Conservation (phyloP, 2,888 invertebrate species). For the Trachelus tabidus region DNA sequence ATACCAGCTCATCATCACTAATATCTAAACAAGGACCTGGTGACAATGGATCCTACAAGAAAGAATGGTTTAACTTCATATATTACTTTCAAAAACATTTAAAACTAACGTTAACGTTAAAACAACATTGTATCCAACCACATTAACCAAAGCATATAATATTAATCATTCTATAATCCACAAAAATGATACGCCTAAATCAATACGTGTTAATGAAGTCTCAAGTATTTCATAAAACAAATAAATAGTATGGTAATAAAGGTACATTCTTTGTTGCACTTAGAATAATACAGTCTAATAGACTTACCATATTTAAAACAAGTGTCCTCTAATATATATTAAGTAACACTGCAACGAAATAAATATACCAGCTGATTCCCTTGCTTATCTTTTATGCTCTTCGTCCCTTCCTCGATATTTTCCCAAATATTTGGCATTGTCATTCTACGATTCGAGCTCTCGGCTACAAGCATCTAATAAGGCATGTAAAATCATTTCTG, state of each 20-base stretch:
- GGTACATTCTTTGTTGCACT: not conserved
- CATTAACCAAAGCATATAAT: not conserved
- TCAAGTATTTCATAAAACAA: not conserved
- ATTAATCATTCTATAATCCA: not conserved
- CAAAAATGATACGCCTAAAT: not conserved
- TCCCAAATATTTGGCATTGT: not conserved
- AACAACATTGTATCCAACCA: not conserved
- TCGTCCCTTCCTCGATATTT: not conserved
- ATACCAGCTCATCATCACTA: constrained; percentile 88
- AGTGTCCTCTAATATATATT: not conserved
- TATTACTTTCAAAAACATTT: not conserved
- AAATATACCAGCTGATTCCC: not conserved
- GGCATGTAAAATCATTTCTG: not conserved
- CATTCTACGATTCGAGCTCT: not conserved
- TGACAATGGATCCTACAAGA: constrained; percentile 72
- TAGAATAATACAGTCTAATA: not conserved
- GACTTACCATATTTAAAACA: not conserved
- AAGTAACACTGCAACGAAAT: not conserved
- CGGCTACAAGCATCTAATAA: not conserved
- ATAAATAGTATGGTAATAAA: not conserved
- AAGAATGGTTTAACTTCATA: not conserved
- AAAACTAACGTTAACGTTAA: not conserved
- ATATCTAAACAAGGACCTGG: constrained; percentile 83
- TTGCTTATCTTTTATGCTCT: not conserved
- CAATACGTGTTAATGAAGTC: not conserved